Base-by-base conservation (phyloP, 2,888 invertebrate genomes). In the Salticus scenicus region DNA sequence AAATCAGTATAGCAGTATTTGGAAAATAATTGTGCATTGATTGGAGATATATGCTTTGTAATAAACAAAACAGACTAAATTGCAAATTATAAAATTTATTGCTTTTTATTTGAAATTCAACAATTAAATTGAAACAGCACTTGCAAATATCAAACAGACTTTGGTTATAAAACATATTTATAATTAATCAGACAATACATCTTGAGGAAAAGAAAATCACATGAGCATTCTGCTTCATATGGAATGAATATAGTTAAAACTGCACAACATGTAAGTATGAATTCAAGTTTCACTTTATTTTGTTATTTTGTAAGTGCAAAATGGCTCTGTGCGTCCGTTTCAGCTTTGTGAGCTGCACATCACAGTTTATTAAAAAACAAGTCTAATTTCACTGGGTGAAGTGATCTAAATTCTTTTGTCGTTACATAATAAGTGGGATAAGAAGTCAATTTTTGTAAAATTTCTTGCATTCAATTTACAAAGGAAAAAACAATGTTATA, bases 181-280 rank as follows among this genome's bases (percentile, higher is more conserved):
- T 1, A 57, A 57, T 57, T 24, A 57, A 57, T 24, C 24, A 57
- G 57, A 57, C 57, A 57, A 2, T 47, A 24, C 57, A 57, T 57
- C 24, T 17, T 57, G 57, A 57, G n/a, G n/a, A n/a, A n/a, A n/a
- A n/a, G n/a, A 57, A 57, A 47, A 57, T 57, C 57, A 57, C 57
- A 57, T 57, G 57, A 57, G 57, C 57, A 57, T 57, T 57, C 57
- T 24, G 20, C 4, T n/a, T 57, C 24, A 5, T 24, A 57, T 57
- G 57, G 57, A 57, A 57, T 57, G 57, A 57, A 57, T 57, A 17
- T 1, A 8, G 24, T 7, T 57, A 57, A 47, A 47, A 57, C 57
- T 57, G 57, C 57, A 57, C 42, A 47, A 47, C 57, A 57, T 57
- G 24, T 57, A 57, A 20, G 24, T 57, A 4, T 47, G 24, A 24